These are phyloP conservation scores for Leptogaster cylindrica DNA, from an alignment of 2,888 invertebrate genomes.

Conservation along the genomic window DNA sequence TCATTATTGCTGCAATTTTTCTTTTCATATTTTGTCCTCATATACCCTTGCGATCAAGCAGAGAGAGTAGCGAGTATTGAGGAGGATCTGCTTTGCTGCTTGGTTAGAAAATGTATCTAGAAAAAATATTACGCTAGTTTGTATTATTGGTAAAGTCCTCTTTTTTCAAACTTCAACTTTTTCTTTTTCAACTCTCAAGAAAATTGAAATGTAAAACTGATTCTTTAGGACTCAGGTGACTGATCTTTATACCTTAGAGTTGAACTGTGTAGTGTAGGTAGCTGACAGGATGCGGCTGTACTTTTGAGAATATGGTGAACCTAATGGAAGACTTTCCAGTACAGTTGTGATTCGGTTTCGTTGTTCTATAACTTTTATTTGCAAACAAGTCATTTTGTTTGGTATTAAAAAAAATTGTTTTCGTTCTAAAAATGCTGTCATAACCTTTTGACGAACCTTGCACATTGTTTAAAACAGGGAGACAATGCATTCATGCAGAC, in stretches of 20 bases:
- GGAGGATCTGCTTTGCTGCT: conserved; percentile 1
- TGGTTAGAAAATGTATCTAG: conserved; percentile 9
- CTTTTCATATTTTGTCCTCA: conserved; percentile 34
- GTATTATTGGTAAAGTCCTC: conserved; percentile 36
- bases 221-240: conserved; percentile 15
- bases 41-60: not conserved
- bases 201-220: conserved; percentile 31
- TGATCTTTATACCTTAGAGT: too few species aligned
- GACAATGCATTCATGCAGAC: too few species aligned
- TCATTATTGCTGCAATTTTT: conserved; percentile 44
- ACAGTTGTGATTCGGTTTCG: too few species aligned
- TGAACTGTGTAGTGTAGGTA: not conserved
- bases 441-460: too few species aligned
- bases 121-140: conserved; percentile 37
- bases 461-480: conserved; percentile 22
- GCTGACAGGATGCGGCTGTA: too few species aligned
- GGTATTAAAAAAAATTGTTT: too few species aligned
- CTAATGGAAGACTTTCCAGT: too few species aligned
- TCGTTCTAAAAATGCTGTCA: too few species aligned
- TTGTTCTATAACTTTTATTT: too few species aligned
- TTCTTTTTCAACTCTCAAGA: conserved; percentile 22
- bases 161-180: conserved; percentile 19
- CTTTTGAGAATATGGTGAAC: too few species aligned
- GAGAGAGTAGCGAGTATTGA: not conserved
- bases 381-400: too few species aligned